Base-by-base conservation (phyloP, 1,140 invertebrate genomes). In the Scaptomyza pallida region DNA sequence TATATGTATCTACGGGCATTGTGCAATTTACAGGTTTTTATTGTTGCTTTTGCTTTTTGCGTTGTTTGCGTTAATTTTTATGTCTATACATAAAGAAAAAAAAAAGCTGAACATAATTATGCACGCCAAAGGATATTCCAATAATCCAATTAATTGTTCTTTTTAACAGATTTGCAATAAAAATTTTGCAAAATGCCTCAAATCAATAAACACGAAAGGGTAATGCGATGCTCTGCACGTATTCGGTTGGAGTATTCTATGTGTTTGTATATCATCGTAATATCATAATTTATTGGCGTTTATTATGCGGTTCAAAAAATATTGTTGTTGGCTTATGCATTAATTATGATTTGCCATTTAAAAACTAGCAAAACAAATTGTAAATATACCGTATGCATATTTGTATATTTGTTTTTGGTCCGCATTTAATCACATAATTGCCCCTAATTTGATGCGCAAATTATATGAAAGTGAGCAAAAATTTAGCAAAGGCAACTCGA, bases 261-360 rank as follows among this genome's bases (percentile, higher is more conserved):
- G 1, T 8, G 10, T 21, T 9, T 21, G 26, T 35, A 37, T 37
- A 40, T 23, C 64, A 45, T 44, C 65, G 60, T 68, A 61, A 70
- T 83, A 54, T 81, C 57, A 81, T 81, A 86, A 86, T 85, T 86
- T 86, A 85, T 85, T 85, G 81, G 41, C 61, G 62, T 73, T 82
- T 78, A 81, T 78, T 65, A 70, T 70, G 63, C 59, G 44, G 45
- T 15, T 12, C 41, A 33, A 13, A 47, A 45, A n/a, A n/a, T n/a
- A n/a, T n/a, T 52, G 33, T n/a, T 65, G 54, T 54, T 48, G 48
- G 57, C 47, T 72, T 47, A 47, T 65, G 52, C 52, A 54, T 72
- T 35, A 72, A 60, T 67, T 67, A 67, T 67, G 47, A 33, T 30
- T n/a, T 45, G 48, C 8, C 45, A 60, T 47, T 67, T 41, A 35